A percentile compares a stretch with the other conserved stretches of the same genome.
Conservation (phyloP, 2,888 invertebrate species). For the Pseudococcus viburni region DNA sequence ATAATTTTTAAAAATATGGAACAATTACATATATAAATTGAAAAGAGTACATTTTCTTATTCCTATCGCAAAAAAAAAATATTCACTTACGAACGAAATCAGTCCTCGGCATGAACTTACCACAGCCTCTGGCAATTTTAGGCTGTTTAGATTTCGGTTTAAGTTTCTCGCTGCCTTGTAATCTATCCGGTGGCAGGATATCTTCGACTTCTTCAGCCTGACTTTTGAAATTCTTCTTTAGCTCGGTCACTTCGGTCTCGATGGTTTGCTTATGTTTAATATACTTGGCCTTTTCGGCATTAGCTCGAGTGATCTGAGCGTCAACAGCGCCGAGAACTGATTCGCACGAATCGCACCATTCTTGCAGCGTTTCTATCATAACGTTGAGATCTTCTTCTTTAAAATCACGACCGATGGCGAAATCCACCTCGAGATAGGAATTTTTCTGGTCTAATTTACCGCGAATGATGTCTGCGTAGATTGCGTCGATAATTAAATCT, state of each 20-base stretch:
- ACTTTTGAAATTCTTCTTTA: constrained; percentile 90
- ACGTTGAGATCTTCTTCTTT: constrained; percentile 85
- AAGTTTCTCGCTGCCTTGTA: constrained; percentile 71
- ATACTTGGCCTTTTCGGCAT: constrained; percentile 85
- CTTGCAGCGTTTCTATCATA: constrained; percentile 85
- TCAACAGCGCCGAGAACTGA: constrained; percentile 90
- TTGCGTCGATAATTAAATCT: constrained; percentile 98
- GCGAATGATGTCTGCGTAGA: constrained; percentile 96
- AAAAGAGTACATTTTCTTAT: not conserved
- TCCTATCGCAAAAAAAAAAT: not conserved
- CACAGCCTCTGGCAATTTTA: constrained; percentile 78
- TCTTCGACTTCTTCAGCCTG: constrained; percentile 88
- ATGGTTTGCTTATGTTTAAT: constrained; percentile 85
- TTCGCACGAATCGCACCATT: constrained; percentile 93
- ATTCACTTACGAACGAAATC: constrained; percentile 7
- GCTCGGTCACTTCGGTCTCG: constrained; percentile 89
- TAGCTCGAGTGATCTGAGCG: constrained; percentile 89
- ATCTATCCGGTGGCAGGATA: constrained; percentile 74
- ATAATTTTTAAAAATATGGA: not conserved
- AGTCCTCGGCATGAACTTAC: constrained; percentile 76
- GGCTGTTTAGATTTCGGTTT: constrained; percentile 76
- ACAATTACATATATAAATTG: not conserved
- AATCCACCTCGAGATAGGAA: constrained; percentile 93
- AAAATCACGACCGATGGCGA: constrained; percentile 93
- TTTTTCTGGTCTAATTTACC: constrained; percentile 97